Evolutionary conservation across 2,888 invertebrate genomes (phyloP), one percentile per base, ranked within the genome.

Genomic region (Ennomos fuscantarius): DNA sequence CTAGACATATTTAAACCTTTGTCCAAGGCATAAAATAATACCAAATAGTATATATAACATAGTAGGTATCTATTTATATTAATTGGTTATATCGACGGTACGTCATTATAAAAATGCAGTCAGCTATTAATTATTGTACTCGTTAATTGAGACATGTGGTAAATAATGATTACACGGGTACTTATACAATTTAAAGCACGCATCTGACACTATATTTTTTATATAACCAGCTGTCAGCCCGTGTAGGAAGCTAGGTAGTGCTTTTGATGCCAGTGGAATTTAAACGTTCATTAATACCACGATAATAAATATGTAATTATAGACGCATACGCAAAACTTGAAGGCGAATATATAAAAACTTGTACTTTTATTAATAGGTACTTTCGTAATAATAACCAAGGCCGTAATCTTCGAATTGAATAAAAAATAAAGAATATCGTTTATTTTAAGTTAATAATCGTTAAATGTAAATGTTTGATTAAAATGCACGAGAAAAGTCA

Each of bases 81-180:
- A n/a, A n/a, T n/a, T n/a, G n/a, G n/a, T n/a, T n/a, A n/a, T n/a
- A n/a, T n/a, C n/a, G n/a, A n/a, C n/a, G n/a, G 15, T 34, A 34
- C 34, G 34, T 34, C 15, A 12, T 24, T 6, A 47, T 37, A 35
- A 54, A 54, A 47, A 41, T 47, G 46, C 11, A 41, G 12, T 9
- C 31, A 11, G 37, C 1, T n/a, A 42, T 44, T 24, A 24, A 24
- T 1, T 32, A 51, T 33, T 12, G 36, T 37, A 33, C 39, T 32
- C 46, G 10, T 54, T 35, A 54, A 55, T 55, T 55, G 48, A 49
- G 48, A 48, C 48, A 43, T 48, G 49, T 45, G 40, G 32, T 40
- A 8, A 31, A 45, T 45, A 50, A 36, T 44, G 34, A 43, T 48
- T 47, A 54, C 47, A 2, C 37, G 6, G 24, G 24, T 24, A 24